These are phyloP conservation scores for Porites divaricata DNA, from an alignment of 92 coral and sea anemone species.

Conservation along the genomic window DNA sequence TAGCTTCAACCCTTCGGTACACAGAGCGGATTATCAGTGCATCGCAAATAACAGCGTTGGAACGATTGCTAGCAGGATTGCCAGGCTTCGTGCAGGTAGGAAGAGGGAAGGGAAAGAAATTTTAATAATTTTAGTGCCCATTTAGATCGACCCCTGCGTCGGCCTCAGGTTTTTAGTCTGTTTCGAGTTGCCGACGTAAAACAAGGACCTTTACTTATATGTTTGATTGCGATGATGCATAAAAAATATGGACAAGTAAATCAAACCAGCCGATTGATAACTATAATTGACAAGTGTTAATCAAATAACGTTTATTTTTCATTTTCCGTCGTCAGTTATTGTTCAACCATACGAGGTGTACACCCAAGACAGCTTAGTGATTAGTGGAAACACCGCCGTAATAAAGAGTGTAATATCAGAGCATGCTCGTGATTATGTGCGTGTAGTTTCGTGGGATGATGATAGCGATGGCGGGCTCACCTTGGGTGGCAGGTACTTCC, in stretches of 20 bases:
- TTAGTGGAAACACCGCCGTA: constrained; percentile 88
- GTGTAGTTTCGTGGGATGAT: constrained; percentile 83
- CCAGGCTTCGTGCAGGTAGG: constrained; percentile 87
- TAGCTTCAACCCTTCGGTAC: constrained; percentile 70
- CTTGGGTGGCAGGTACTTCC: constrained; percentile 76
- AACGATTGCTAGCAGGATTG: constrained; percentile 80
- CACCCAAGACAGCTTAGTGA: constrained; percentile 79
- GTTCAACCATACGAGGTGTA: constrained; percentile 77
- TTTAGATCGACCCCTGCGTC: too few species aligned
- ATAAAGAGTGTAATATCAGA: constrained; percentile 76
- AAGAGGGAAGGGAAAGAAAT: neutral
- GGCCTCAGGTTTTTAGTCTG: too few species aligned
- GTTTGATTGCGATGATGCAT: too few species aligned
- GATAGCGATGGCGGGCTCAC: constrained; percentile 33
- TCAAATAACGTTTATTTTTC: neutral
- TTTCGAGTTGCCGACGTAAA: too few species aligned
- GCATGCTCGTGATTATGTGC: constrained; percentile 76
- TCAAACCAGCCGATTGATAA: neutral
- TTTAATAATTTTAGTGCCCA: neutral
- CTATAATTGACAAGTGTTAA: neutral
- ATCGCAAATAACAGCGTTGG: constrained; percentile 76
- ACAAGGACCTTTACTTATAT: too few species aligned
- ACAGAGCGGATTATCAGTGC: constrained; percentile 87
- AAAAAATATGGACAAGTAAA: too few species aligned
- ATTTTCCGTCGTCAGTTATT: constrained; percentile 61